Evolutionary conservation across 2,888 invertebrate species (phyloP), one percentile per base, ranked within the genome.

Genomic region (Spisula solida): DNA sequence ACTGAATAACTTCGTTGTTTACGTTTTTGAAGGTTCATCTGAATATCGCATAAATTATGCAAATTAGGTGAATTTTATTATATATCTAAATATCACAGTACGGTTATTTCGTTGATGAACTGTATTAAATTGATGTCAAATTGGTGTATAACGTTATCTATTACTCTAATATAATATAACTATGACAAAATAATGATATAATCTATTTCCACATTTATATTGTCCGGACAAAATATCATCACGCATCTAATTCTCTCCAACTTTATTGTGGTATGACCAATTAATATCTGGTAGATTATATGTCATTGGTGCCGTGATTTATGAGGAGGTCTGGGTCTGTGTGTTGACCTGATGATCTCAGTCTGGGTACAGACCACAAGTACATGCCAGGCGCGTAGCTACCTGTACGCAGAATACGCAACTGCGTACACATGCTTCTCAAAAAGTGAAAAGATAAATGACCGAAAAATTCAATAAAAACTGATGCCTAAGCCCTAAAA

Each of bases 181-280:
- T 31, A 75, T 75, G 75, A 75, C 75, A 75, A 75, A 75, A 75
- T 75, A 75, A 75, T 75, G 34, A 75, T 75, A 75, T 75, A 75
- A 75, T 75, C 75, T 34, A 1, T 16, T 10, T 12, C 2, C 31
- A 75, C 29, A 75, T 75, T 31, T 66, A 25, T 25, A 66, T 25
- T 66, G 60, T 66, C 25, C 25, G 25, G n/a, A 66, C 60, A 66
- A 66, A 66, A 66, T 66, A 66, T 66, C n/a, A 66, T 66, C 41
- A 66, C 25, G 25, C 10, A n/a, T 66, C 60, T 66, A 66, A 41
- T 25, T n/a, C 60, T 66, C 25, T 0, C 25, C 25, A 0, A 10
- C 60, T 66, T 66, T 66, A 66, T 66, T 66, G 60, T 66, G 60
- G 60, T 66, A 66, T 25, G 25, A 25, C 60, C 60, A 66, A 66